phyloP scores from a whole-genome alignment of 2,113 vertebrate species.

The Muntiacus muntjak region DNA sequence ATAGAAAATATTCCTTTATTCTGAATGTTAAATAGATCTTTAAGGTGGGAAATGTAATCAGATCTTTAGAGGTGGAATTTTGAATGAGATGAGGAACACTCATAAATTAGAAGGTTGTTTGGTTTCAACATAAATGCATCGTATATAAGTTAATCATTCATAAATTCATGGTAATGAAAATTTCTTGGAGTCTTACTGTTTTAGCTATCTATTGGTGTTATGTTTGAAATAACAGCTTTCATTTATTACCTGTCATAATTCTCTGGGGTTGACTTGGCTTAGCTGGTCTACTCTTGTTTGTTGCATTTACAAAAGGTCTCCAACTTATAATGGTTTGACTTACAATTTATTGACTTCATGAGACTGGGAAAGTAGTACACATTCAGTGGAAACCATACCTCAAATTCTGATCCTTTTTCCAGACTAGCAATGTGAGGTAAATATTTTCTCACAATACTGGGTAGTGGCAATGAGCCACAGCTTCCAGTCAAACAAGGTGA shows the following conservation, averaged over 20 bases:
- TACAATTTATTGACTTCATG: neutral
- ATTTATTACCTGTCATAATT: neutral
- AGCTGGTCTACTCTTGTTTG: neutral
- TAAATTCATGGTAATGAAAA: neutral
- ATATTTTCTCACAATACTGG: neutral
- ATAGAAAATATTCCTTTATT: neutral
- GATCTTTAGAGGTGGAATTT: neutral
- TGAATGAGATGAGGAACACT: neutral
- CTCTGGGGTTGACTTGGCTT: neutral
- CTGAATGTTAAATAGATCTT: neutral
- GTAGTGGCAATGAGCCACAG: neutral
- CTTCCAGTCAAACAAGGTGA: neutral
- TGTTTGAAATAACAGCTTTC: neutral
- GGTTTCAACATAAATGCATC: neutral
- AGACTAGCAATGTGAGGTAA: neutral
- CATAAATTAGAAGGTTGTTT: neutral
- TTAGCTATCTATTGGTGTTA: neutral
- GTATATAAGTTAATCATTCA: neutral
- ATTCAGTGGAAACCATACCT: neutral
- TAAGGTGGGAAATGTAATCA: neutral
- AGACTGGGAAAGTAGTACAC: neutral
- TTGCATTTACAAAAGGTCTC: neutral
- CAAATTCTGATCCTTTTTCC: neutral
- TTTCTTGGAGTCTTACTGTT: neutral
- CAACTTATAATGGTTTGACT: neutral